Percentiles rank a stretch among this genome's conserved stretches.
Conservation (phyloP, 2,113 vertebrate genomes). For the Micronycteris hirsuta region DNA sequence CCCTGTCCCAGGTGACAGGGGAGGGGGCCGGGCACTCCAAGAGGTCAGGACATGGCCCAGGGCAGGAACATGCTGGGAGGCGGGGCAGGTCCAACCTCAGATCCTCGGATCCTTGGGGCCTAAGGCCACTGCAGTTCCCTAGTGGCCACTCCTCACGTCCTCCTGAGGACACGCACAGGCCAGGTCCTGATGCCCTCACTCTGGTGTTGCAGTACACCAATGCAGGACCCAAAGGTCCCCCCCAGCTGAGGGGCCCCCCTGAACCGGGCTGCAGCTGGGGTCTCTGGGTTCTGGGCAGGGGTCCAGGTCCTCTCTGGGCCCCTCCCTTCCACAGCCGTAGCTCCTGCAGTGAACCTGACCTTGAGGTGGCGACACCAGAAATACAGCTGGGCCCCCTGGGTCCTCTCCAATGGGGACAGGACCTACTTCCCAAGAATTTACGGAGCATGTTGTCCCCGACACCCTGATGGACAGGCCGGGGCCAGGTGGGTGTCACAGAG, state of each 20-base stretch:
- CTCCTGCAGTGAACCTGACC: fast-evolving
- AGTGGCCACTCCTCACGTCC: too few relatives aligned
- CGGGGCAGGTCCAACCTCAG: fast-evolving
- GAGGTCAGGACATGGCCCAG: fast-evolving
- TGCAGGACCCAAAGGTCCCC: too few relatives aligned
- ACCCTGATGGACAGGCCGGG: too few relatives aligned
- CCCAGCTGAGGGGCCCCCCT: fast-evolving
- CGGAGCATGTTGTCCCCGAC: fast-evolving
- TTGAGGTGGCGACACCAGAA: fast-evolving
- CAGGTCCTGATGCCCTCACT: too few relatives aligned
- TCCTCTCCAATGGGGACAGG: fast-evolving
- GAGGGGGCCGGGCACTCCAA: fast-evolving
- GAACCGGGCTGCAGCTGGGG: fast-evolving
- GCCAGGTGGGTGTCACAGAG: fast-evolving
- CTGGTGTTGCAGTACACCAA: too few relatives aligned
- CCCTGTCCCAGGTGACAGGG: fast-evolving
- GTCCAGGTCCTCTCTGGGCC: too few relatives aligned
- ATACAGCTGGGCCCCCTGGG: fast-evolving
- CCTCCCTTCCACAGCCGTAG: fast-evolving
- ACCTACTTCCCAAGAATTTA: fast-evolving
- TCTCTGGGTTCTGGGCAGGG: fast-evolving
- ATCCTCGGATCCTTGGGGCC: background rate
- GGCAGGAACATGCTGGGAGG: fast-evolving
- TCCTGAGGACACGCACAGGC: too few relatives aligned
- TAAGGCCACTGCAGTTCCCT: background rate